Percentiles rank a stretch among this genome's conserved stretches.
Evolutionary conservation across 2,888 invertebrate species (phyloP).

Genomic region (Apodemia zela): DNA sequence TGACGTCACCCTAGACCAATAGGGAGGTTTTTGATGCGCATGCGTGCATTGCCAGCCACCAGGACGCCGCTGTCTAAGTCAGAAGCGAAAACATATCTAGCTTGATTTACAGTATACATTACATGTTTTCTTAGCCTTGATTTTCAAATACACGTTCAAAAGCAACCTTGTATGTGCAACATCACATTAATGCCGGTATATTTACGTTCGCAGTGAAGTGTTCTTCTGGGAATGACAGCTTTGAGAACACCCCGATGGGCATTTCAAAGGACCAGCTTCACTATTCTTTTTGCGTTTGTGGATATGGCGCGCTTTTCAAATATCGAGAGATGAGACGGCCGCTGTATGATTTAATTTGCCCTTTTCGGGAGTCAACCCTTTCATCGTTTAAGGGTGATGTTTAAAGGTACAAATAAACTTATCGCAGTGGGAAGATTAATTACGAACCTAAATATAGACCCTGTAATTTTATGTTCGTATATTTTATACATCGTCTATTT

Average conservation of each 20-base stretch:
- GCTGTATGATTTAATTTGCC: slow-evolving; percentile 77
- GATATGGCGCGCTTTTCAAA: slow-evolving; percentile 65
- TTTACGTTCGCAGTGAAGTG: slow-evolving; percentile 57
- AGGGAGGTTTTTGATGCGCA: slow-evolving; percentile 63
- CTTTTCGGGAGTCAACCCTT: slow-evolving; percentile 57
- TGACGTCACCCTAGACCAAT: slow-evolving; percentile 78
- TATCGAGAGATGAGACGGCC: slow-evolving; percentile 54
- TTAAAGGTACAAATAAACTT: slow-evolving; percentile 35
- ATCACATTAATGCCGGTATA: slow-evolving; percentile 43
- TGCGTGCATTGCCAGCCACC: slow-evolving; percentile 67
- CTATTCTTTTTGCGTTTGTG: slow-evolving; percentile 69
- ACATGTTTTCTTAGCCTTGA: slow-evolving; percentile 48
- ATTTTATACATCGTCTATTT: no score
- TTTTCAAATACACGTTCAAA: slow-evolving; percentile 33
- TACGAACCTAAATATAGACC: slow-evolving; percentile 22
- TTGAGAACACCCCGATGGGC: slow-evolving; percentile 71
- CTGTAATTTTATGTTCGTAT: neutral
- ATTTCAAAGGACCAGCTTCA: slow-evolving; percentile 73
- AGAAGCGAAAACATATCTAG: slow-evolving; percentile 39
- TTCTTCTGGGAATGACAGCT: slow-evolving; percentile 74
- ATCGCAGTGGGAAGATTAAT: slow-evolving; percentile 30
- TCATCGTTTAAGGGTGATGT: slow-evolving; percentile 45
- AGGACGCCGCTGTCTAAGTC: slow-evolving; percentile 61
- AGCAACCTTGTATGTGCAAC: slow-evolving; percentile 46
- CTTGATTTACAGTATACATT: slow-evolving; percentile 49